Percentiles rank a stretch among this genome's conserved stretches.
Conservation (phyloP, 2,113 vertebrate species). For the Climacteris rufus region DNA sequence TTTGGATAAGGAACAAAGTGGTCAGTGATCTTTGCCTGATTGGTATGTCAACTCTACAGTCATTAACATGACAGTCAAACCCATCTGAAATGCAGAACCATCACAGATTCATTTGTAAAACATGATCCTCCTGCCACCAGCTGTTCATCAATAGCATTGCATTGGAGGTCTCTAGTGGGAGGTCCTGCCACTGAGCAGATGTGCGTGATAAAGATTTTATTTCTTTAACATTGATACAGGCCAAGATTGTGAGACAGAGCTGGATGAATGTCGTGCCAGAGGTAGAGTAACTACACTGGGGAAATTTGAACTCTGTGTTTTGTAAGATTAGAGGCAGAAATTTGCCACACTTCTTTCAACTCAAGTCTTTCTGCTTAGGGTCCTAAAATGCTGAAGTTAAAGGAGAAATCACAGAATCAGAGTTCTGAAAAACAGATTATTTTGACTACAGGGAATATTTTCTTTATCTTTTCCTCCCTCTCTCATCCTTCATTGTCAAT, state of each 20-base stretch:
- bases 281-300: background rate
- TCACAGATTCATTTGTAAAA: background rate
- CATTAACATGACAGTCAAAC: background rate
- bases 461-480: background rate
- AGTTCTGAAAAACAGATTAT: background rate
- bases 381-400: background rate
- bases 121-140: background rate
- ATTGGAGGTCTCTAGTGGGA: background rate
- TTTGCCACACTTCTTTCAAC: background rate
- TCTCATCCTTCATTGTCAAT: background rate
- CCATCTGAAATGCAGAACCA: background rate
- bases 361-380: background rate
- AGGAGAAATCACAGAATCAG: background rate
- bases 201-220: background rate
- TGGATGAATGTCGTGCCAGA: background rate
- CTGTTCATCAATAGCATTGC: background rate
- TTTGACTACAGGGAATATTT: background rate
- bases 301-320: background rate
- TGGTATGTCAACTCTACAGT: background rate
- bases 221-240: background rate
- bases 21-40: background rate
- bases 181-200: background rate
- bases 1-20: background rate
- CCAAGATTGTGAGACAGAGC: background rate
- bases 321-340: background rate